These are phyloP conservation scores for Lasaia peninsularis DNA, from an alignment of 1,140 invertebrate genomes.

Conservation along the genomic window DNA sequence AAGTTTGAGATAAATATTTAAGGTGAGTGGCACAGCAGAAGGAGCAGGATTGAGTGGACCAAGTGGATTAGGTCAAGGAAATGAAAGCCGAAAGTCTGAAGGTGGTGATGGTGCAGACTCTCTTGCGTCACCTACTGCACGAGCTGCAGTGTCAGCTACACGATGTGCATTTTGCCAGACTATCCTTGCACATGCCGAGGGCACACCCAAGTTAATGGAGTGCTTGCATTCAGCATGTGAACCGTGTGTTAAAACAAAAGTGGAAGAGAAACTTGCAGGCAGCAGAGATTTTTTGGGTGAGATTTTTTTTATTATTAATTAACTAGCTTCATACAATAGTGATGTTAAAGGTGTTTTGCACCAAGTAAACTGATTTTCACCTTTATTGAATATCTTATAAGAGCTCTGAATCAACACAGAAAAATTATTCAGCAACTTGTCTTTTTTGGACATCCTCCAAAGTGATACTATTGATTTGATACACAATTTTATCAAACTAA, in stretches of 20 bases:
- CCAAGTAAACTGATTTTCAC: too few species aligned
- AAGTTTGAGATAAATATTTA: not conserved
- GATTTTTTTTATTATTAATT: not conserved
- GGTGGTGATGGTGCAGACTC: slow-evolving; percentile 50
- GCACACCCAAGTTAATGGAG: slow-evolving; percentile 86
- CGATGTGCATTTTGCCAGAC: slow-evolving; percentile 57
- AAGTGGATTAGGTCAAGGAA: slow-evolving; percentile 10
- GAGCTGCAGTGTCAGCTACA: slow-evolving; percentile 35
- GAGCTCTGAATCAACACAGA: too few species aligned
- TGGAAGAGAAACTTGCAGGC: slow-evolving; percentile 75
- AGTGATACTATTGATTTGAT: too few species aligned
- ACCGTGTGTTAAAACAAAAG: slow-evolving; percentile 84
- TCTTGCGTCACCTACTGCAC: slow-evolving; percentile 51
- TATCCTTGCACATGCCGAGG: slow-evolving; percentile 44
- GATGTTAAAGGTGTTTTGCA: too few species aligned
- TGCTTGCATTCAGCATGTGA: slow-evolving; percentile 91
- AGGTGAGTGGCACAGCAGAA: slow-evolving; percentile 19
- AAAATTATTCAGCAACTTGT: too few species aligned
- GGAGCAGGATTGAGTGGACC: slow-evolving; percentile 18
- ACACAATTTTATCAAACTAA: too few species aligned
- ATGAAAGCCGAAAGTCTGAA: slow-evolving; percentile 22
- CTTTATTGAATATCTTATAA: too few species aligned
- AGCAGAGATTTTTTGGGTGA: slow-evolving; percentile 58
- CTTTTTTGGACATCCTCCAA: too few species aligned
- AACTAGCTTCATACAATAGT: too few species aligned